Evolutionary conservation across 1,140 invertebrate genomes (phyloP), one percentile per base, ranked within the genome.

Genomic region (Asbolus verrucosus): DNA sequence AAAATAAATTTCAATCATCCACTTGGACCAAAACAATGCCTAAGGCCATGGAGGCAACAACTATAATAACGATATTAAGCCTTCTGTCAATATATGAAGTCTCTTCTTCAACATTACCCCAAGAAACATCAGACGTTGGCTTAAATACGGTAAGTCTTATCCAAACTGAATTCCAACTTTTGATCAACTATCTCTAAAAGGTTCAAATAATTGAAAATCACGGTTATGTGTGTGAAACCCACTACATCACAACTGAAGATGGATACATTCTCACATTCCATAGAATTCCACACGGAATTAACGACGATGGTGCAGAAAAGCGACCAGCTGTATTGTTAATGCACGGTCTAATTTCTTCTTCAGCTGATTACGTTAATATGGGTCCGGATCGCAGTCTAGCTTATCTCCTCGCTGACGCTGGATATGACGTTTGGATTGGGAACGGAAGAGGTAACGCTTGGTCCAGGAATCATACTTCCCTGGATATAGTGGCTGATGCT

Each of bases 211-310:
- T 86, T 16, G 50, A 69, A 43, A 74, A 75, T 70, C 81, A 85
- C 67, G 89, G 89, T 19, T 91, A 91, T 74, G 83, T 83, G 1
- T 80, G 85, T 2, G 87, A 92, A 75, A 85, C 83, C 39, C 89
- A 92, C 77, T 75, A 84, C 0, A 85, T 88, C 15, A 84, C 83
- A 69, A 92, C 91, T 6, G 81, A 85, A 19, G 91, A 92, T 81
- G 89, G 87, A 3, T 93, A 92, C 81, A 82, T 90, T 14, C 79
- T 92, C n/a, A 85, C 87, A 41, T 73, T 91, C 72, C 87, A 91
- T 80, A 81, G 90, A 72, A 87, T 91, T 30, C 85, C 72, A 13
- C 0, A 81, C 88, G 1, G 82, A 85, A 19, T 59, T 91, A 38
- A 38, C 2, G 9, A 65, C 15, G 27, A 65, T 19, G 11, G 38